Evolutionary conservation across 1,140 invertebrate genomes (phyloP).

Genomic region (Caenorhabditis remanei): DNA sequence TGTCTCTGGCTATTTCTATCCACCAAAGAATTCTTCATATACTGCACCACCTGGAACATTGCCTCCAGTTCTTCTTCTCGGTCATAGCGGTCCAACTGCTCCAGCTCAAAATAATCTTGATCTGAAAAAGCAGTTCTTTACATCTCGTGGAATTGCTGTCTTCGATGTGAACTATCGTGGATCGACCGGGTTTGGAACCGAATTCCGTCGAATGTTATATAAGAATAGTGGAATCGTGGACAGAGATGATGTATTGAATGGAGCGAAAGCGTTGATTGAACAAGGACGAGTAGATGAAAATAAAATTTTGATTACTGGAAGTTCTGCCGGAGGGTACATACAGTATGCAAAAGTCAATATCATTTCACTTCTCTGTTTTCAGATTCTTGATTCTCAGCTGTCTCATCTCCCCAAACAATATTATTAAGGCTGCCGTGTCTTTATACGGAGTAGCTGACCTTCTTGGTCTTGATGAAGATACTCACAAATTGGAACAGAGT

Average conservation of each 20-base stretch:
- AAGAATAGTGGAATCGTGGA: slow-evolving; percentile 79
- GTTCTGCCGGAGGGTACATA: slow-evolving; percentile 78
- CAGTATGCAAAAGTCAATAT: background rate
- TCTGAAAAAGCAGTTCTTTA: slow-evolving; percentile 79
- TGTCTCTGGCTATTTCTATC: slow-evolving; percentile 78
- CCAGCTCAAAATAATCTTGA: slow-evolving; percentile 72
- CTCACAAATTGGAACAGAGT: slow-evolving; percentile 79
- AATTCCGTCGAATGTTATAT: slow-evolving; percentile 78
- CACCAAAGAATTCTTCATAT: slow-evolving; percentile 78
- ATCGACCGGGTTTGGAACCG: slow-evolving; percentile 79
- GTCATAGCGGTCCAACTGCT: slow-evolving; percentile 79
- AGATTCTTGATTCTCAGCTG: slow-evolving; percentile 75
- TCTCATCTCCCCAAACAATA: slow-evolving; percentile 58
- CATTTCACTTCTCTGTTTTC: background rate
- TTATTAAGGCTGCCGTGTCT: slow-evolving; percentile 67
- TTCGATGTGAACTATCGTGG: slow-evolving; percentile 79
- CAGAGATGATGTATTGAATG: slow-evolving; percentile 78
- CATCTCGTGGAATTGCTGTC: slow-evolving; percentile 79
- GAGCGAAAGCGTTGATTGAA: slow-evolving; percentile 75
- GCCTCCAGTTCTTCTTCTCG: slow-evolving; percentile 78
- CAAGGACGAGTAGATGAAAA: slow-evolving; percentile 77
- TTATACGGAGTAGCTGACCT: slow-evolving; percentile 67
- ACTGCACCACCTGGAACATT: slow-evolving; percentile 72
- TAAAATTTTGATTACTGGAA: slow-evolving; percentile 78
- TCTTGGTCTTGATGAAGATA: slow-evolving; percentile 72